Conservation (phyloP, 2,113 vertebrate species). For the Coregonus clupeaformis region DNA sequence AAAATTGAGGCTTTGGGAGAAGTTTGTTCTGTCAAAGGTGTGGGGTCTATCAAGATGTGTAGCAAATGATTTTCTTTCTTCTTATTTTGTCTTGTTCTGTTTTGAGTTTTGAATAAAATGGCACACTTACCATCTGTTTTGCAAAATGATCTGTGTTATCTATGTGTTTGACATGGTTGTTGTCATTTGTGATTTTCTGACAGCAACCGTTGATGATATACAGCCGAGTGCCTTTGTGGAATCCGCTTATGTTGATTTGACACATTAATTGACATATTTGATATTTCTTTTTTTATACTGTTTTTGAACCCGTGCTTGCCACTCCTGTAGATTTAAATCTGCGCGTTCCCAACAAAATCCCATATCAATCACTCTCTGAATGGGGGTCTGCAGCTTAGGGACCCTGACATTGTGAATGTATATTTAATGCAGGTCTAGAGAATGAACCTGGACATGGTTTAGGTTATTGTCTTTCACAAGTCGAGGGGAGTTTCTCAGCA, state of each 20-base stretch:
- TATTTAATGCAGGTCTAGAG: too few species aligned
- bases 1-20: neutral
- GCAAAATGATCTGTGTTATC: too few species aligned
- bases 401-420: neutral
- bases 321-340: conserved; percentile 21
- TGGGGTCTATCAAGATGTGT: too few species aligned
- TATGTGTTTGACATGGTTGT: too few species aligned
- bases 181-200: too few species aligned
- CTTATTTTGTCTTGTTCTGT: too few species aligned
- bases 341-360: conserved; percentile 12
- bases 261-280: conserved; percentile 1
- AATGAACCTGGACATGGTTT: too few species aligned
- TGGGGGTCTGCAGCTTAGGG: neutral
- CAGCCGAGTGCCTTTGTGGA: too few species aligned
- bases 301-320: neutral
- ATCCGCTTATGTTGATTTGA: neutral
- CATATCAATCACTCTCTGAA: conserved; percentile 3
- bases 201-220: too few species aligned
- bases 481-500: conserved; percentile 31
- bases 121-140: too few species aligned
- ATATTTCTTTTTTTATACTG: neutral
- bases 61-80: too few species aligned
- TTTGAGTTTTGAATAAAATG: too few species aligned
- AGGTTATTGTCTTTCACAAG: conserved; percentile 30
- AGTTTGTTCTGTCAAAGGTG: neutral